phyloP scores from a whole-genome alignment of 1,140 invertebrate genomes.

The Phymorhynchus buccinoides region DNA sequence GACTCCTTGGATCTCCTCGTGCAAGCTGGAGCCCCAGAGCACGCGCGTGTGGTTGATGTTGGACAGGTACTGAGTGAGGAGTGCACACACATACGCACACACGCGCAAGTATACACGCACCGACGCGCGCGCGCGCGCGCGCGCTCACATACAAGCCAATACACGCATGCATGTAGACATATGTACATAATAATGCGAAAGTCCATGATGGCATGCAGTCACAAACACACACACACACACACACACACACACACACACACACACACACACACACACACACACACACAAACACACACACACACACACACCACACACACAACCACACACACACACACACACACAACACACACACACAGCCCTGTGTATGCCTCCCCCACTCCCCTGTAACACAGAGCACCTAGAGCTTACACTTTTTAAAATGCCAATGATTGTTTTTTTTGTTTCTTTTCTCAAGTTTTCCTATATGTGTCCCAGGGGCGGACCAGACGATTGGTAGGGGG shows the following conservation, averaged over 20 bases:
- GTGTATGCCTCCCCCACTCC: too few species aligned
- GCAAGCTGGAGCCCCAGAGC: neutral
- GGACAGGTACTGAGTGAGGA: neutral
- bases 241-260: too few species aligned
- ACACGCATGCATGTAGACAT: too few species aligned
- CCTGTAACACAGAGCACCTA: neutral
- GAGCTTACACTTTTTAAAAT: neutral
- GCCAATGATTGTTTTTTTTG: neutral
- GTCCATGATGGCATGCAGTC: too few species aligned
- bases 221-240: neutral
- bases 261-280: neutral
- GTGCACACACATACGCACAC: neutral
- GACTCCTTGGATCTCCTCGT: neutral
- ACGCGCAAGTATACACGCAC: too few species aligned
- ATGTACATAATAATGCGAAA: too few species aligned
- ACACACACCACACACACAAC: neutral
- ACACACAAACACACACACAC: neutral
- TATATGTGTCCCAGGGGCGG: too few species aligned
- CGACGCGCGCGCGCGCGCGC: too few species aligned
- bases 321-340: neutral
- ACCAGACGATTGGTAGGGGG: too few species aligned
- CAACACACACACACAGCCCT: neutral
- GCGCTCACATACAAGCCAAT: too few species aligned
- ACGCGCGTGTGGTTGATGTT: neutral
- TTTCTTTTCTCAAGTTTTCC: neutral